phyloP scores from a whole-genome alignment of 2,797 vertebrate species.

The Chlorospingus flavigularis region DNA sequence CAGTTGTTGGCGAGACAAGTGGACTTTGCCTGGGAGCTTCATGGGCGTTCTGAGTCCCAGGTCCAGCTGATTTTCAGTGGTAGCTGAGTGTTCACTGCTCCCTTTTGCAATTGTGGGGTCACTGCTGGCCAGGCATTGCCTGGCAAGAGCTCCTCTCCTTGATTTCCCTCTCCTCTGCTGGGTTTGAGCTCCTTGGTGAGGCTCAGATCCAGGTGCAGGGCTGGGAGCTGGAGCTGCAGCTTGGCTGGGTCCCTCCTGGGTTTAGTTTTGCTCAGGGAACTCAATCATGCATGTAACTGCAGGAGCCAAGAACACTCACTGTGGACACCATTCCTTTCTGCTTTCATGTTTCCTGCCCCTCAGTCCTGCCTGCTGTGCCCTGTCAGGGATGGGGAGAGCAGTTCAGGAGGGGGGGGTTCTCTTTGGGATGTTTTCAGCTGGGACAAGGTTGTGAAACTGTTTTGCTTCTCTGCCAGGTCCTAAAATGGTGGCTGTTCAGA shows the following conservation, averaged over 20 bases:
- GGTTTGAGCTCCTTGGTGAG: accelerated
- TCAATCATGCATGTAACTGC: not conserved
- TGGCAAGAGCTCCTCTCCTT: not conserved
- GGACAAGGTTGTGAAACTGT: not conserved
- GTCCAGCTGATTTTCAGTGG: not conserved
- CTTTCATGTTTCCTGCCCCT: not conserved
- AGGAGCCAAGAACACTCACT: not conserved
- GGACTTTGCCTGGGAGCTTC: slow-evolving; percentile 11
- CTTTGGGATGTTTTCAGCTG: not conserved
- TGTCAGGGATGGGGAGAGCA: not conserved
- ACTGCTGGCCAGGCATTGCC: not conserved
- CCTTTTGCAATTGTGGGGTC: not conserved
- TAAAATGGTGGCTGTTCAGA: slow-evolving; percentile 94
- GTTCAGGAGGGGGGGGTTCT: not conserved
- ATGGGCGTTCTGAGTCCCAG: not conserved
- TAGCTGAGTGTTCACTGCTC: not conserved
- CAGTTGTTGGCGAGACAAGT: not conserved
- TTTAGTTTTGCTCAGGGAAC: not conserved
- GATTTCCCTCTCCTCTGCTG: not conserved
- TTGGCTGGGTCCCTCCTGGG: not conserved
- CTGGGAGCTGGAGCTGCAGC: not conserved
- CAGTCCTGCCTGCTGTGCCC: not conserved
- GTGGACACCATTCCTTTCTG: not conserved
- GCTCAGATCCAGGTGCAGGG: not conserved
- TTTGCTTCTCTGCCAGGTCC: slow-evolving; percentile 78